phyloP scores from a whole-genome alignment of 1,140 invertebrate species.

The Aricia agestis region DNA sequence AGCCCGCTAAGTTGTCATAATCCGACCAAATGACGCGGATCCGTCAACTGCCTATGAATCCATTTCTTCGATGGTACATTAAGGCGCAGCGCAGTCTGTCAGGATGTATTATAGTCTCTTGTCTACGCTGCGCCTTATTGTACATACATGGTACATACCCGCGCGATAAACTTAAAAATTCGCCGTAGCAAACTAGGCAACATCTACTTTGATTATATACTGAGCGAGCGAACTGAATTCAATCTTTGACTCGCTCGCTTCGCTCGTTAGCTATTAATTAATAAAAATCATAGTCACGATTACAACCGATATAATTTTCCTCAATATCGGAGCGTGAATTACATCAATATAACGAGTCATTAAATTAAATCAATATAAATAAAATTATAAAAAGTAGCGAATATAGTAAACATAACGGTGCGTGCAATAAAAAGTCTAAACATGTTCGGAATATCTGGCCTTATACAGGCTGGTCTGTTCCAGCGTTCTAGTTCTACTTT shows the following conservation, averaged over 20 bases:
- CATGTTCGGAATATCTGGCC: background rate
- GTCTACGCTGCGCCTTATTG: too few species aligned
- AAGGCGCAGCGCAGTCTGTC: too few species aligned
- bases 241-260: background rate
- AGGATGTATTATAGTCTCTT: too few species aligned
- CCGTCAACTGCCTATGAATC: too few species aligned
- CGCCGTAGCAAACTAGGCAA: too few species aligned
- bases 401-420: background rate
- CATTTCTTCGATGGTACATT: too few species aligned
- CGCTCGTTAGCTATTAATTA: background rate
- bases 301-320: background rate
- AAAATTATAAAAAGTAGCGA: background rate
- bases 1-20: too few species aligned
- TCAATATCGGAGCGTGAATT: background rate
- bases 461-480: background rate
- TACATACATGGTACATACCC: too few species aligned
- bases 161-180: too few species aligned
- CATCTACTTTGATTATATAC: too few species aligned
- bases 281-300: background rate
- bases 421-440: background rate
- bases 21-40: too few species aligned
- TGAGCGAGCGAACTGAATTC: too few species aligned
- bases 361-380: conserved; percentile 13
- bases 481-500: conserved; percentile 11
- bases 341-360: conserved; percentile 14